Evolutionary conservation across 2,797 vertebrate genomes (phyloP).

Genomic region (Neoniphon sammara): DNA sequence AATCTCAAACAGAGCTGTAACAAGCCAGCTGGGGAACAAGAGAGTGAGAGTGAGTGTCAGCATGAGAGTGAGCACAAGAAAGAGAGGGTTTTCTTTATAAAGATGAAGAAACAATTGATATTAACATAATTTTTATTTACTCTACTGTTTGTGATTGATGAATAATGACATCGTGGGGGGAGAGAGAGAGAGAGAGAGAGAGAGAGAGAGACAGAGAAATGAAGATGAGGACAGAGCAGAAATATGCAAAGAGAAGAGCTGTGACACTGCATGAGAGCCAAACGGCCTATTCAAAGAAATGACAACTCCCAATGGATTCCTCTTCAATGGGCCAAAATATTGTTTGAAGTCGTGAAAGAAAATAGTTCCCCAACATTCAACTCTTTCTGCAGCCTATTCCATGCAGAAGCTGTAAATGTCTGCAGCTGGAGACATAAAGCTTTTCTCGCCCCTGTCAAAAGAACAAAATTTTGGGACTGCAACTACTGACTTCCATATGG

Average conservation of each 20-base stretch:
- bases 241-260: conserved; percentile 14
- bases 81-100: background rate
- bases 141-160: background rate
- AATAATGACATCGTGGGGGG: background rate
- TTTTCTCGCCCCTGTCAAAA: conserved; percentile 2
- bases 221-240: background rate
- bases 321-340: conserved; percentile 25
- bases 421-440: conserved; percentile 17
- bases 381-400: background rate
- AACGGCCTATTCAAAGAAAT: conserved; percentile 38
- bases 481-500: conserved; percentile 1
- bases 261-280: conserved; percentile 30
- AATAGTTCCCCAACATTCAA: background rate
- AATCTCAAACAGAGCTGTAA: background rate
- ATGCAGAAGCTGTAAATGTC: conserved; percentile 4
- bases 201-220: background rate
- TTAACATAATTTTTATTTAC: background rate
- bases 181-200: conserved; percentile 1
- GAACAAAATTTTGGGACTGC: conserved; percentile 4
- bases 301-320: conserved; percentile 41
- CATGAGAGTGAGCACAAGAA: background rate
- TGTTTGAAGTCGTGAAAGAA: conserved; percentile 30
- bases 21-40: background rate
- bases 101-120: background rate
- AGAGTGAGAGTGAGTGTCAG: background rate